A percentile compares a stretch with the other conserved stretches of the same genome.
Evolutionary conservation across 64 coral and sea anemone species (phyloP).

Genomic region (Hydrozoanthus tunicans): DNA sequence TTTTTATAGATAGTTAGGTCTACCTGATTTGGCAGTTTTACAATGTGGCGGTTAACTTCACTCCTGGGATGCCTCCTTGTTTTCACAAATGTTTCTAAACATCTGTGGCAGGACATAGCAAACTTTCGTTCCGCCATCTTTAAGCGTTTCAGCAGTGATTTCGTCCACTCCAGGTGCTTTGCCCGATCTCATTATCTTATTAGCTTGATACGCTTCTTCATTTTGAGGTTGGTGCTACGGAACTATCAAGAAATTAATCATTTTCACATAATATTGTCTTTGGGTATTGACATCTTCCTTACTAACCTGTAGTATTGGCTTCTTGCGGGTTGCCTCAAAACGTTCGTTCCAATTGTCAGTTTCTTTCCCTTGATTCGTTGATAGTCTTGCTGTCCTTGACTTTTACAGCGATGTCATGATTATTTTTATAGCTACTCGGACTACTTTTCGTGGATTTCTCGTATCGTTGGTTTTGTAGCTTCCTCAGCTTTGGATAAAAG

Average conservation of each 20-base stretch:
- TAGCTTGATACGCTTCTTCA: conserved; percentile 16
- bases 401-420: conserved; percentile 48
- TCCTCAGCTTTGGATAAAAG: not conserved
- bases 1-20: not conserved
- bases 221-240: conserved; percentile 23
- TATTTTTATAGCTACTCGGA: not conserved
- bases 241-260: conserved; percentile 49
- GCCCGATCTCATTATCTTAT: conserved; percentile 34
- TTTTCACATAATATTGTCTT: not conserved
- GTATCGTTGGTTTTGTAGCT: conserved; percentile 33
- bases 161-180: conserved; percentile 48
- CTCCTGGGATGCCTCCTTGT: conserved; percentile 1
- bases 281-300: not conserved
- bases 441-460: not conserved
- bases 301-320: conserved; percentile 28
- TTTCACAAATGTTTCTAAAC: not conserved
- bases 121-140: not conserved
- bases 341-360: conserved; percentile 28
- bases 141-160: conserved; percentile 28
- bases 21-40: not conserved
- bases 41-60: not conserved
- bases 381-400: conserved; percentile 21
- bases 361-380: conserved; percentile 15
- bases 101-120: not conserved
- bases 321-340: conserved; percentile 34